A percentile compares a stretch with the other conserved stretches of the same genome.
phyloP scores from a whole-genome alignment of 2,797 vertebrate species.

The Siniperca scherzeri region DNA sequence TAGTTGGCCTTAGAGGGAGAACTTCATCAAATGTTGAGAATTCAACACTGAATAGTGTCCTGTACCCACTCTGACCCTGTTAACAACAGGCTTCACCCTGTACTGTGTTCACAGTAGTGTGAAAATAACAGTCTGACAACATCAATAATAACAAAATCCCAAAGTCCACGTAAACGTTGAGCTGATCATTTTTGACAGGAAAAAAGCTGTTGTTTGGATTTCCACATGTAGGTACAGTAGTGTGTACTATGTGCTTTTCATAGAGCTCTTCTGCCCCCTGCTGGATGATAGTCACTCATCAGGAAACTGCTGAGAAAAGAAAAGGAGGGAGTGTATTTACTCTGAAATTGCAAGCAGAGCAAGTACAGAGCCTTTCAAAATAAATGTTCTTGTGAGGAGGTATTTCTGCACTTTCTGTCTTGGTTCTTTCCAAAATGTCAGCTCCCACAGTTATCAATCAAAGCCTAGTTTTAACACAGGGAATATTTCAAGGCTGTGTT shows the following conservation, averaged over 20 bases:
- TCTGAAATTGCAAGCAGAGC: neutral
- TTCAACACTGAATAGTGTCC: neutral
- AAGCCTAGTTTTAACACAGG: neutral
- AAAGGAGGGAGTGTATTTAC: neutral
- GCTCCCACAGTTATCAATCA: neutral
- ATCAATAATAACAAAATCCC: slow-evolving; percentile 7
- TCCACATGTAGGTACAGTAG: neutral
- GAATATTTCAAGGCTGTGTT: neutral
- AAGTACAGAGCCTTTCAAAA: neutral
- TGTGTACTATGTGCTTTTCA: neutral
- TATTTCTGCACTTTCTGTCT: neutral
- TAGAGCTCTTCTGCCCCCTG: slow-evolving; percentile 77
- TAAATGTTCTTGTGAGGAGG: neutral
- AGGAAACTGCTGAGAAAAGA: neutral
- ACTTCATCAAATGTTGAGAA: slow-evolving; percentile 15
- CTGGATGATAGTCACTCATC: slow-evolving; percentile 49
- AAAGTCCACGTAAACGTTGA: slow-evolving; percentile 36
- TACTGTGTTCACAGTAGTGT: slow-evolving; percentile 1
- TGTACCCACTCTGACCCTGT: neutral
- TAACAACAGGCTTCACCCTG: neutral
- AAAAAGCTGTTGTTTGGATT: slow-evolving; percentile 12
- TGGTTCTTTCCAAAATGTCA: neutral
- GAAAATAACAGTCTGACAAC: slow-evolving; percentile 5
- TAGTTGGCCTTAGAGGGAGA: slow-evolving; percentile 10
- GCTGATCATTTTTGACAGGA: slow-evolving; percentile 12